Conservation (phyloP, 2,113 vertebrate species). For the Pachycephala philippinensis region DNA sequence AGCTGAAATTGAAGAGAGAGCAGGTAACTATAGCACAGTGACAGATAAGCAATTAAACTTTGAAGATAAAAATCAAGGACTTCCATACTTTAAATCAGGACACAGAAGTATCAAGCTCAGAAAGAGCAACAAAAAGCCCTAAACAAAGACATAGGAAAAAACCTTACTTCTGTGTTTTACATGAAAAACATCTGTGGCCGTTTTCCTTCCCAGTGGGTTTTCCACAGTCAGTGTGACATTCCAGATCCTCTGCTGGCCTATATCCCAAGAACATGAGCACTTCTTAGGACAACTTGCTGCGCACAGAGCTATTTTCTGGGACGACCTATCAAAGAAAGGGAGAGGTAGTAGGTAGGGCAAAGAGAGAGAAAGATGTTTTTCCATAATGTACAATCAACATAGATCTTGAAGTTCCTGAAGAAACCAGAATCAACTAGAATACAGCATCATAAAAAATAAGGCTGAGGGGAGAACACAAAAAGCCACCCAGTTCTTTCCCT, state of each 20-base stretch:
- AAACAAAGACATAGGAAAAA: neutral
- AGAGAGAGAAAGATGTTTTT: neutral
- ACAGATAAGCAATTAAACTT: neutral
- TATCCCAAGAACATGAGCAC: slow-evolving; percentile 49
- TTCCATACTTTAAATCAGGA: neutral
- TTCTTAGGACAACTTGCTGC: neutral
- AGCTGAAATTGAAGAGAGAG: neutral
- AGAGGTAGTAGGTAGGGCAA: too few species aligned
- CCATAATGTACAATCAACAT: neutral
- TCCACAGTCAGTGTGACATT: slow-evolving; percentile 66
- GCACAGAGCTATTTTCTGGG: neutral
- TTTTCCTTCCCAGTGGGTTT: slow-evolving; percentile 65
- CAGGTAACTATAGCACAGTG: neutral
- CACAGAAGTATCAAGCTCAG: neutral
- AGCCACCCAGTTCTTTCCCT: neutral
- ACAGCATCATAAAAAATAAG: neutral
- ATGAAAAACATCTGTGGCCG: slow-evolving; percentile 35
- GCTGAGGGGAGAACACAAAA: neutral
- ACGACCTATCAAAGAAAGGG: slow-evolving; percentile 46
- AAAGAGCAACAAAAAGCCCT: neutral
- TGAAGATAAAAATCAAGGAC: neutral
- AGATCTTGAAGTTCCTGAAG: neutral
- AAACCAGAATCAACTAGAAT: neutral
- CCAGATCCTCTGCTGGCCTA: slow-evolving; percentile 27
- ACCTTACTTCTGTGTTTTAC: slow-evolving; percentile 68